A percentile compares a stretch with the other conserved stretches of the same genome.
Conservation (phyloP, 2,797 vertebrate genomes). For the Sebastes ruberrimus region DNA sequence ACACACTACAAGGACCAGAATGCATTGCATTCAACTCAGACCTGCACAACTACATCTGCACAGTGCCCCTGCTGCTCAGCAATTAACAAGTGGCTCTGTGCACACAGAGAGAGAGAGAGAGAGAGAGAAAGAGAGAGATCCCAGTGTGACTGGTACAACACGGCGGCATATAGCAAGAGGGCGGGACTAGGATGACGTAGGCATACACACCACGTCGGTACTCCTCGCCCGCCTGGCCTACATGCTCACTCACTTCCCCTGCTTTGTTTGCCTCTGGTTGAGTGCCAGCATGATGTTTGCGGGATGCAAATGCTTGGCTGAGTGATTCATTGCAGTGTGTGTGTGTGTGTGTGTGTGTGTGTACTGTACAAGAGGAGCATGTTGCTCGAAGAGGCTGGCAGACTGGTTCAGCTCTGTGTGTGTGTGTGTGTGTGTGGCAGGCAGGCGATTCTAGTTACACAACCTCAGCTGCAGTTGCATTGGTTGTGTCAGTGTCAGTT, state of each 20-base stretch:
- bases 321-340: conserved; percentile 65
- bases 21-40: neutral
- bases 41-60: neutral
- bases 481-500: conserved; percentile 64
- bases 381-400: no score
- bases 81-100: conserved; percentile 20
- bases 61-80: neutral
- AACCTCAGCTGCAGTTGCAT: conserved; percentile 62
- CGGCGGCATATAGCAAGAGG: conserved; percentile 34
- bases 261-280: conserved; percentile 74
- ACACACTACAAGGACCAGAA: neutral
- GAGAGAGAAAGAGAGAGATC: neutral
- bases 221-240: conserved; percentile 60
- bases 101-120: neutral
- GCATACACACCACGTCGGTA: conserved; percentile 38
- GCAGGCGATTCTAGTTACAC: conserved; percentile 62
- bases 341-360: neutral
- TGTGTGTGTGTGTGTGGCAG: conserved; percentile 8
- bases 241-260: conserved; percentile 71
- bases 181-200: conserved; percentile 42
- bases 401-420: conserved; percentile 7
- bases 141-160: conserved; percentile 39
- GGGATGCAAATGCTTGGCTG: conserved; percentile 73
- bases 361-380: neutral
- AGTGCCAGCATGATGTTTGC: conserved; percentile 73